Percentiles rank a stretch among this genome's conserved stretches.
Evolutionary conservation across 2,888 invertebrate species (phyloP).

Genomic region (Flabesymbios commensalis): DNA sequence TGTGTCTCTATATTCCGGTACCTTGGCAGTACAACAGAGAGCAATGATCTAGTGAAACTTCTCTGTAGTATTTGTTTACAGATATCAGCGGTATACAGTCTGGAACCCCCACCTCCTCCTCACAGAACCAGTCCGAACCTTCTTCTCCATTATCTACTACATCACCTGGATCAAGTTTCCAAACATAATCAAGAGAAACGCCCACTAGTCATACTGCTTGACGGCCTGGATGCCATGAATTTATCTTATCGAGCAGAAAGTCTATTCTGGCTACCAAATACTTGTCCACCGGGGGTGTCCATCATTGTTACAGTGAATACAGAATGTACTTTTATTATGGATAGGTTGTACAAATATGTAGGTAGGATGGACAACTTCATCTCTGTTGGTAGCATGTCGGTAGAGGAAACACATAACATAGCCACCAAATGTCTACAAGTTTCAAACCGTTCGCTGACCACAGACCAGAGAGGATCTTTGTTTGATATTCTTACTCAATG

Average conservation of each 20-base stretch:
- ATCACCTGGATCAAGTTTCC: conserved; percentile 6
- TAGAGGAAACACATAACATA: not conserved
- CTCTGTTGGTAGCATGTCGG: not conserved
- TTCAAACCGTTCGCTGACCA: no score
- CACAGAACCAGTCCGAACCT: conserved; percentile 2
- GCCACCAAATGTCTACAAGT: no score
- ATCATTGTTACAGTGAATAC: conserved; percentile 13
- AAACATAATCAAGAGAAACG: conserved; percentile 19
- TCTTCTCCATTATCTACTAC: not conserved
- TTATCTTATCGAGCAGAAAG: conserved; percentile 11
- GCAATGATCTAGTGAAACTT: not conserved
- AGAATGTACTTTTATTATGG: not conserved
- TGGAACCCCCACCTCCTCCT: conserved; percentile 10
- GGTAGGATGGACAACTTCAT: not conserved
- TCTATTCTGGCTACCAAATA: conserved; percentile 18
- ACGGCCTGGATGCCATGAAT: conserved; percentile 16
- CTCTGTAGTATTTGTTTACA: not conserved
- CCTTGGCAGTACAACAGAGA: not conserved
- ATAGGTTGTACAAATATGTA: not conserved
- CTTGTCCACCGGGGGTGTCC: conserved; percentile 15
- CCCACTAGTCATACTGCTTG: conserved; percentile 20
- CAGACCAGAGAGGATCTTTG: no score
- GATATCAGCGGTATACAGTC: conserved; percentile 10
- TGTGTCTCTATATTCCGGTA: not conserved
- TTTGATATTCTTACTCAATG: no score